A percentile compares a stretch with the other conserved stretches of the same genome.
Evolutionary conservation across 2,888 invertebrate species (phyloP).

Genomic region (Napeogenes sylphis): DNA sequence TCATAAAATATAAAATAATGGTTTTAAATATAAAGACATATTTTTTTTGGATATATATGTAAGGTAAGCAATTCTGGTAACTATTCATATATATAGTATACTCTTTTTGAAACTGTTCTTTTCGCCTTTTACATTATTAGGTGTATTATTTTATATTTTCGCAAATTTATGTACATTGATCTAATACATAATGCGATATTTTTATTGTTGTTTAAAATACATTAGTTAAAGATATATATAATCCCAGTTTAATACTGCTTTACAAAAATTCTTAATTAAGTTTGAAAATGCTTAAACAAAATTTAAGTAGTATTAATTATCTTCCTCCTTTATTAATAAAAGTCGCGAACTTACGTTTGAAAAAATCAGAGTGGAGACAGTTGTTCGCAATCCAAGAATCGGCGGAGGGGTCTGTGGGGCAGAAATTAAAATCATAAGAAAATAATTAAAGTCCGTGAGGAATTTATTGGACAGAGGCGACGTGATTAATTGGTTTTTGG

Average conservation of each 20-base stretch:
- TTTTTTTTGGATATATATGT: too few relatives aligned
- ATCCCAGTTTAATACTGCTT: slow-evolving; percentile 13
- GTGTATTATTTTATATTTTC: too few relatives aligned
- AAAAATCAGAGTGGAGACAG: slow-evolving; percentile 58
- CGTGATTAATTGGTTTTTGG: slow-evolving; percentile 75
- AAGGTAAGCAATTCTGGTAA: too few relatives aligned
- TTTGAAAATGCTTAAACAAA: slow-evolving; percentile 68
- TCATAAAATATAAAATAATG: slow-evolving; percentile 43
- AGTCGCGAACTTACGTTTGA: slow-evolving; percentile 51
- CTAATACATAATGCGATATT: background rate
- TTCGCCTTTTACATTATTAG: too few relatives aligned
- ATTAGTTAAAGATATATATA: background rate
- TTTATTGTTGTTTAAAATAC: background rate
- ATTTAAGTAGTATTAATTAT: slow-evolving; percentile 78
- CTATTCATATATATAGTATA: too few relatives aligned
- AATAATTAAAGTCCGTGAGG: slow-evolving; percentile 76
- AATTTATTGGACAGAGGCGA: slow-evolving; percentile 74
- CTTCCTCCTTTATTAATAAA: slow-evolving; percentile 73
- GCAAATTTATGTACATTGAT: too few relatives aligned
- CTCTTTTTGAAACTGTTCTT: too few relatives aligned
- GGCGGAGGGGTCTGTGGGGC: slow-evolving; percentile 35
- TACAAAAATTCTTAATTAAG: slow-evolving; percentile 62
- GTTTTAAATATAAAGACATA: slow-evolving; percentile 1
- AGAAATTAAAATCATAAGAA: slow-evolving; percentile 78
- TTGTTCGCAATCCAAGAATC: slow-evolving; percentile 47